Evolutionary conservation across 2,888 invertebrate genomes (phyloP).

Genomic region (Deilephila porcellus): DNA sequence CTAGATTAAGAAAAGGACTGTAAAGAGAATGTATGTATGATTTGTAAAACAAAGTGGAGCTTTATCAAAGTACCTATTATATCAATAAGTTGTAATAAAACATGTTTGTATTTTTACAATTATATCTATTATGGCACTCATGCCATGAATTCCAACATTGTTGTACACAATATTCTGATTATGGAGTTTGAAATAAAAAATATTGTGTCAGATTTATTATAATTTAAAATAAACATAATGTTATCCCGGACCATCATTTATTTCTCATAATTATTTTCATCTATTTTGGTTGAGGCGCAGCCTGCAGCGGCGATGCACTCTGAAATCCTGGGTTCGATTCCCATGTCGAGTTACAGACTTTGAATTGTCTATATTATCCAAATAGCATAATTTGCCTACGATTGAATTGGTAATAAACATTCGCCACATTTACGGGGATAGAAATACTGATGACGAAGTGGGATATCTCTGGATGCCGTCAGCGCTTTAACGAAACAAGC

Average conservation of each 20-base stretch:
- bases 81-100: slow-evolving; percentile 75
- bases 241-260: slow-evolving; percentile 52
- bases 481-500: too few species aligned
- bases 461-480: too few species aligned
- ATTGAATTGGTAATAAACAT: too few species aligned
- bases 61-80: slow-evolving; percentile 84
- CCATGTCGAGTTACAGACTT: background rate
- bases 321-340: background rate
- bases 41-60: slow-evolving; percentile 84
- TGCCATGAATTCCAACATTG: slow-evolving; percentile 71
- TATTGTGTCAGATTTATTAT: slow-evolving; percentile 80
- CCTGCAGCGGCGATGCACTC: background rate
- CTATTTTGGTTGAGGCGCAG: background rate
- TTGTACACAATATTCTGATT: slow-evolving; percentile 71
- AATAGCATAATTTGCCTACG: background rate
- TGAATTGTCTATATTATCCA: background rate
- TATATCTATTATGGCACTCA: slow-evolving; percentile 73
- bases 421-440: too few species aligned
- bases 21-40: slow-evolving; percentile 82
- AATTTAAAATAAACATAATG: slow-evolving; percentile 80
- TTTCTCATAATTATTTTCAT: slow-evolving; percentile 2
- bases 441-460: too few species aligned
- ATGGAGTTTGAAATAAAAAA: slow-evolving; percentile 63
- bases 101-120: slow-evolving; percentile 83
- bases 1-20: slow-evolving; percentile 75